Conservation (phyloP, 2,113 vertebrate genomes). For the Ceratotherium simum region DNA sequence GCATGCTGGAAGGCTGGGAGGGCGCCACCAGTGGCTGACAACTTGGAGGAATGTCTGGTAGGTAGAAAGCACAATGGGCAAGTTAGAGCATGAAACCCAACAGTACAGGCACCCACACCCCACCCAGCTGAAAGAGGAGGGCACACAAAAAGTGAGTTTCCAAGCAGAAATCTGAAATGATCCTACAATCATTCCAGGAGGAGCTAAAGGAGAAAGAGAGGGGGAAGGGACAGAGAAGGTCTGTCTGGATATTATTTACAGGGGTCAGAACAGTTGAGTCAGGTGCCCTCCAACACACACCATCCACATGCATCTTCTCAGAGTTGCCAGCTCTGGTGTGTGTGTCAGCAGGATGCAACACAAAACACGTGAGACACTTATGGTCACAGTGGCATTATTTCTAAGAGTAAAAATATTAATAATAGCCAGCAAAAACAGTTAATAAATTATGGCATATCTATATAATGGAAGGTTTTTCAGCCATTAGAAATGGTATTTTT, state of each 20-base stretch:
- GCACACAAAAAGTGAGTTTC: not conserved
- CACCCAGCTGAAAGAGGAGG: not conserved
- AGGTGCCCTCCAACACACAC: not conserved
- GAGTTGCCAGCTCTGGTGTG: not conserved
- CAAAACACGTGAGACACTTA: not conserved
- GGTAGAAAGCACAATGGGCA: not conserved
- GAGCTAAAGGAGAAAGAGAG: not conserved
- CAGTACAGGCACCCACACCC: not conserved
- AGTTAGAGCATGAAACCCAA: not conserved
- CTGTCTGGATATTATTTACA: not conserved
- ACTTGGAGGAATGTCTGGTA: not conserved
- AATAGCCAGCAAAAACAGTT: not conserved
- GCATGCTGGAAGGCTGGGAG: not conserved
- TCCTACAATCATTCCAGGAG: not conserved
- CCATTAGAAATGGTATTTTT: not conserved
- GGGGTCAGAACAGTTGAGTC: not conserved
- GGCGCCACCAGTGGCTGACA: not conserved
- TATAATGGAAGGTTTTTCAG: not conserved
- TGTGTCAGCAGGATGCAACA: not conserved
- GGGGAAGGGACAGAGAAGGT: too few relatives aligned
- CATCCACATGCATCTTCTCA: not conserved
- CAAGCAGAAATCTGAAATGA: not conserved
- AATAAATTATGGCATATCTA: not conserved
- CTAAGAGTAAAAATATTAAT: not conserved
- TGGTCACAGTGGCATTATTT: not conserved